Evolutionary conservation across 2,888 invertebrate genomes (phyloP), one percentile per base, ranked within the genome.

Genomic region (Drosophila ezoana): DNA sequence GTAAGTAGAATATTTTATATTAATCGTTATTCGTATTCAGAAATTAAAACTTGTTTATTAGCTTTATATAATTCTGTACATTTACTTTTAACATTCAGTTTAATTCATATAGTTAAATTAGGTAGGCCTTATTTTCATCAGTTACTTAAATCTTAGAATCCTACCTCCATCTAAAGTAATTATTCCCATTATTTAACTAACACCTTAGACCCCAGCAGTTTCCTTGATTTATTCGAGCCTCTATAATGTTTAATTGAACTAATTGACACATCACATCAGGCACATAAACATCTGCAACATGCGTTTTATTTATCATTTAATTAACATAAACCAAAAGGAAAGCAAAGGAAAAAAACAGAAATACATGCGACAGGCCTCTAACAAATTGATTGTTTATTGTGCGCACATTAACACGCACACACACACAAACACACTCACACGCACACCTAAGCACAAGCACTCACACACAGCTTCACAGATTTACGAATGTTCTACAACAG

Each of bases 371-470:
- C 65, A 60, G 60, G 44, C 66, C 67, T 51, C 72, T 47, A 80
- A 72, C 80, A 84, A 84, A 82, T 82, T 82, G 84, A 84, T 82
- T 84, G 84, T 84, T 84, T 82, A 81, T 81, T 81, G 79, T 83
- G 64, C 69, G 66, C 73, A 81, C 84, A 79, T 79, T 73, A 83
- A 67, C 76, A 74, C 69, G 64, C 77, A 77, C 38, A 41, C 52
- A 45, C 51, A 59, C 65, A 60, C 62, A 40, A n/a, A 37, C 56
- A 57, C 53, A 68, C 58, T 52, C 44, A 66, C 63, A 76, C 68
- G n/a, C 59, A 63, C 54, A 51, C 44, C 18, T 33, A 64, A 14
- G 65, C 54, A 73, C 71, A 68, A 61, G 45, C 57, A 54, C 49
- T 65, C 62, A 75, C 58, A 61, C 52, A 47, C 66, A 44, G 45